A percentile compares a stretch with the other conserved stretches of the same genome.
These are phyloP conservation scores for Sebastes steindachneri DNA, from an alignment of 2,797 vertebrate genomes.

Conservation along the genomic window DNA sequence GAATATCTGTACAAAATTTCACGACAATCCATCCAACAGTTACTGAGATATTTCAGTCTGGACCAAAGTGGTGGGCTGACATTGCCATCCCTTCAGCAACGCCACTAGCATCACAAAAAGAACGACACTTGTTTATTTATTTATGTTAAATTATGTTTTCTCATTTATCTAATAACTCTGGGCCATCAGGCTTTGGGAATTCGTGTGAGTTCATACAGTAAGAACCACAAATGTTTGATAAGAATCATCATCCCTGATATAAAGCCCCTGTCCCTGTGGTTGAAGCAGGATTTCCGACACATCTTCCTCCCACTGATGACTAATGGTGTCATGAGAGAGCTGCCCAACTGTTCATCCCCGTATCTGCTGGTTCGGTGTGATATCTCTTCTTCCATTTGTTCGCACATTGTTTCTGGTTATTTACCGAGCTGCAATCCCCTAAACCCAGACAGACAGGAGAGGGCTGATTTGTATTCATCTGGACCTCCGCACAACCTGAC, in stretches of 20 bases:
- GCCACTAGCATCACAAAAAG: background rate
- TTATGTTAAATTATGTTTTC: background rate
- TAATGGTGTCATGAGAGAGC: conserved; percentile 48
- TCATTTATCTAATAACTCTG: background rate
- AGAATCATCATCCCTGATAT: conserved; percentile 29
- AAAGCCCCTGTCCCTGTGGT: conserved; percentile 12
- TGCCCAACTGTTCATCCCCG: conserved; percentile 48
- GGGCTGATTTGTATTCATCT: conserved; percentile 75
- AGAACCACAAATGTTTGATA: conserved; percentile 35
- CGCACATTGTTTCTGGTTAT: conserved; percentile 69
- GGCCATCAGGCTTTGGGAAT: conserved; percentile 1
- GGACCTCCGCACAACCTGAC: conserved; percentile 41
- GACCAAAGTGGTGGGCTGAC: background rate
- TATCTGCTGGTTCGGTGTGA: conserved; percentile 40
- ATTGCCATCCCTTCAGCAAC: background rate
- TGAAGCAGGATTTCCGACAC: conserved; percentile 27
- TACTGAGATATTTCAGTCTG: background rate
- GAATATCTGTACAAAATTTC: background rate
- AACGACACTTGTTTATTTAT: background rate
- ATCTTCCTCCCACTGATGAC: conserved; percentile 45
- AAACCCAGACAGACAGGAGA: conserved; percentile 61
- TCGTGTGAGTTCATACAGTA: background rate
- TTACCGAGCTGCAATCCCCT: conserved; percentile 61
- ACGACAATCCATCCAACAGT: background rate
- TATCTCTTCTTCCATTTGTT: conserved; percentile 54